These are phyloP conservation scores for Pseudoips prasinana DNA, from an alignment of 2,888 invertebrate species.

Conservation along the genomic window DNA sequence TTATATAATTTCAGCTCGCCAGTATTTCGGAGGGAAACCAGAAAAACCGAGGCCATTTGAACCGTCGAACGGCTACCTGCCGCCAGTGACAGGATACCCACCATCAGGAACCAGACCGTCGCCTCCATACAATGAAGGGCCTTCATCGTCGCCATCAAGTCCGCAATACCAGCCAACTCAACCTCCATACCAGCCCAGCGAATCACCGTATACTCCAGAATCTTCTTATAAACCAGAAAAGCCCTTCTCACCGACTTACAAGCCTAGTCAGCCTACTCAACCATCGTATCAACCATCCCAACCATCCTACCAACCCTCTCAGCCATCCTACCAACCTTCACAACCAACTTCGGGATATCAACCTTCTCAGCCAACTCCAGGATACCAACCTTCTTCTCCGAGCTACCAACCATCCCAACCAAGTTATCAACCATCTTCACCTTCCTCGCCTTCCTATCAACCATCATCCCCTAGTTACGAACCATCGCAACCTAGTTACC, in stretches of 20 bases:
- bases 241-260: constrained; percentile 27
- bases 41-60: constrained; percentile 88
- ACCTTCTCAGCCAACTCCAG: constrained; percentile 47
- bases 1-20: constrained; percentile 81
- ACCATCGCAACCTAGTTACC: constrained; percentile 41
- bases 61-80: constrained; percentile 64
- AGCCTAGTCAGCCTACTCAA: constrained; percentile 35
- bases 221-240: constrained; percentile 23
- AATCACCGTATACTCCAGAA: constrained; percentile 24
- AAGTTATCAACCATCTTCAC: constrained; percentile 25
- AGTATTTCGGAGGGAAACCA: constrained; percentile 84
- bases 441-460: constrained; percentile 32
- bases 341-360: constrained; percentile 18
- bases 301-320: constrained; percentile 30
- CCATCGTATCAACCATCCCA: constrained; percentile 22
- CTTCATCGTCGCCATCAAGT: constrained; percentile 39
- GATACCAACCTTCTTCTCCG: constrained; percentile 43
- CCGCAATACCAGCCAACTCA: constrained; percentile 29
- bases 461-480: constrained; percentile 33
- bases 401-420: constrained; percentile 34
- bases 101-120: constrained; percentile 65
- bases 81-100: constrained; percentile 64
- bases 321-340: constrained; percentile 35
- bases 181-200: constrained; percentile 31
- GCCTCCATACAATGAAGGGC: constrained; percentile 65